phyloP scores from a whole-genome alignment of 2,797 vertebrate genomes.

The Otolemur crassicaudatus region DNA sequence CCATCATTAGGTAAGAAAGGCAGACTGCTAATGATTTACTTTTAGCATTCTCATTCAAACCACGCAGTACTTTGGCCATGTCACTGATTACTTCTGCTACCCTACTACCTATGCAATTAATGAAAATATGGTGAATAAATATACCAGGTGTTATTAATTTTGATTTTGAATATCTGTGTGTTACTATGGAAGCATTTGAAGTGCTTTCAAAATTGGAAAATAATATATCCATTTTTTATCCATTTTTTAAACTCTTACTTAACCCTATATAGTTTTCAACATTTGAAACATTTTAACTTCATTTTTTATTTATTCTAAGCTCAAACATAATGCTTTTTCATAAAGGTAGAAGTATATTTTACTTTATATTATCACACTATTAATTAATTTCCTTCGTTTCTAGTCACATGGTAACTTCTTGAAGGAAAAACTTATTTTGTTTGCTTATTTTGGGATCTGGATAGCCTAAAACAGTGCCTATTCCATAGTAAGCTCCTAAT shows the following conservation, averaged over 20 bases:
- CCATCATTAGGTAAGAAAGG: slow-evolving; percentile 68
- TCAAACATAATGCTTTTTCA: not conserved
- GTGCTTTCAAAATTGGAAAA: not conserved
- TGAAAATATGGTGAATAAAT: slow-evolving; percentile 64
- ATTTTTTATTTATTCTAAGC: not conserved
- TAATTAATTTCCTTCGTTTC: not conserved
- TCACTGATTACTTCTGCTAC: slow-evolving; percentile 66
- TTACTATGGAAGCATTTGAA: not conserved
- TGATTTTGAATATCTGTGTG: slow-evolving; percentile 43
- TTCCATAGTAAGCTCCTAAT: not conserved
- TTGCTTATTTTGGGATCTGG: not conserved
- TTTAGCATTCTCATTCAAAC: slow-evolving; percentile 69
- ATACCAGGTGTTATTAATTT: slow-evolving; percentile 45
- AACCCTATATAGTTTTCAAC: not conserved
- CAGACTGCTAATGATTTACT: slow-evolving; percentile 73
- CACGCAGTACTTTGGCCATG: slow-evolving; percentile 55
- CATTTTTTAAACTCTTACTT: not conserved
- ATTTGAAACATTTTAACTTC: slow-evolving; percentile 28
- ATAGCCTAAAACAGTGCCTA: not conserved
- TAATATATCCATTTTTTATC: not conserved
- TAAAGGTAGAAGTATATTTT: not conserved
- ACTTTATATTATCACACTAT: not conserved
- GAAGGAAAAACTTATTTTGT: not conserved
- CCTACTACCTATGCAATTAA: slow-evolving; percentile 58
- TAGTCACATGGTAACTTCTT: not conserved